Percentiles rank a stretch among this genome's conserved stretches.
Conservation (phyloP, 2,888 invertebrate species). For the Drosophila austrosaltans region DNA sequence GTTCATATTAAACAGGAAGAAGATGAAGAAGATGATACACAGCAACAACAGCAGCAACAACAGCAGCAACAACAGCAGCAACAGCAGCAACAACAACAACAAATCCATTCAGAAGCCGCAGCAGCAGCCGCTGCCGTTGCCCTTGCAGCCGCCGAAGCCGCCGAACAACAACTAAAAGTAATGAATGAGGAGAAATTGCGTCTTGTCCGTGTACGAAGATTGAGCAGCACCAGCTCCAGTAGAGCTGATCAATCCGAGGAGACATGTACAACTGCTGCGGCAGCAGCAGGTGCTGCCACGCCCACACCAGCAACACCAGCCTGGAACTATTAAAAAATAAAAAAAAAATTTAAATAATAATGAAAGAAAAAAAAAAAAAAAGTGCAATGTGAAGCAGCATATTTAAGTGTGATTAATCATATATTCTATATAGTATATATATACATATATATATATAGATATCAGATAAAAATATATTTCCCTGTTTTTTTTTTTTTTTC, state of each 20-base stretch:
- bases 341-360: slow-evolving; percentile 16
- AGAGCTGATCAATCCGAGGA: slow-evolving; percentile 32
- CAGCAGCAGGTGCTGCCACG: neutral
- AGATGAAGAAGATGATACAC: slow-evolving; percentile 76
- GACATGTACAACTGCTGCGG: slow-evolving; percentile 16
- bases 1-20: slow-evolving; percentile 82
- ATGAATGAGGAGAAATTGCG: slow-evolving; percentile 79
- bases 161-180: slow-evolving; percentile 64
- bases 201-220: slow-evolving; percentile 74
- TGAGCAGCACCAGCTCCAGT: slow-evolving; percentile 70
- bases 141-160: slow-evolving; percentile 52
- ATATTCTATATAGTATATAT: slow-evolving; percentile 36
- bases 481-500: slow-evolving; percentile 54
- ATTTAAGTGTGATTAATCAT: slow-evolving; percentile 73
- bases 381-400: slow-evolving; percentile 43
- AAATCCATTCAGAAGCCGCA: neutral
- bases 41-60: slow-evolving; percentile 23
- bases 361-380: slow-evolving; percentile 16
- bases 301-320: slow-evolving; percentile 21
- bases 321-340: slow-evolving; percentile 40
- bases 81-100: slow-evolving; percentile 6
- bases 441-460: slow-evolving; percentile 39
- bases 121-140: slow-evolving; percentile 21
- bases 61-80: neutral
- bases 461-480: slow-evolving; percentile 7